These are phyloP conservation scores for Tiliacea citrago DNA, from an alignment of 2,888 invertebrate genomes.

Conservation along the genomic window DNA sequence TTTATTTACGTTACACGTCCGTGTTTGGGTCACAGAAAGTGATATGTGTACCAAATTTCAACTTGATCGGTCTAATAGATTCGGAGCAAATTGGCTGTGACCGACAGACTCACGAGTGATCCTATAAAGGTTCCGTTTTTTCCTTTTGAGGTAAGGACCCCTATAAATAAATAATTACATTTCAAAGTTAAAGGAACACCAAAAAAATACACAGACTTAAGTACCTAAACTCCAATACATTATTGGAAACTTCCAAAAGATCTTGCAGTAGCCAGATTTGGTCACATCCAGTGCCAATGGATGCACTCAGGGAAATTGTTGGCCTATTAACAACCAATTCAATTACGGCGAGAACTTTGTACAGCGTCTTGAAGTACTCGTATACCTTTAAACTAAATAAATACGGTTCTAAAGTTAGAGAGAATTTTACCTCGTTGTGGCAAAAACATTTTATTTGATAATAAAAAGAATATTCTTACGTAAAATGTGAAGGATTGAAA, in stretches of 20 bases:
- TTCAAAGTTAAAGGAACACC: neutral
- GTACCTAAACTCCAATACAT: slow-evolving; percentile 9
- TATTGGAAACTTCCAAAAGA: slow-evolving; percentile 9
- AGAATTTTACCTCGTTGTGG: neutral
- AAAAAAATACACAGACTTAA: neutral
- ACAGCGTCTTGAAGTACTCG: slow-evolving; percentile 41
- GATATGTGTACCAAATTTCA: no score
- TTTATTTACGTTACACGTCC: no score
- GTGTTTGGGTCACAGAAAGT: no score
- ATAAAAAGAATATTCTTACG: neutral
- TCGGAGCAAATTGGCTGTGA: no score
- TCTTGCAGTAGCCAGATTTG: slow-evolving; percentile 41
- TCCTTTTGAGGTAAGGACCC: no score
- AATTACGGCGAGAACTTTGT: slow-evolving; percentile 60
- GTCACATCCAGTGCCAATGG: slow-evolving; percentile 41
- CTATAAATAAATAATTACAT: no score
- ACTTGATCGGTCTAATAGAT: no score
- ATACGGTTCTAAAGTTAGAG: slow-evolving; percentile 13
- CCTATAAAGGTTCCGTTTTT: no score
- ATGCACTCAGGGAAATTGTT: slow-evolving; percentile 71
- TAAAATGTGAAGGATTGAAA: neutral
- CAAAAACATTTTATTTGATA: neutral
- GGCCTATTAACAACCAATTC: slow-evolving; percentile 68
- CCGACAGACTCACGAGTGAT: no score
- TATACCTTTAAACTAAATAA: slow-evolving; percentile 51